Evolutionary conservation across 2,888 invertebrate species (phyloP).

Genomic region (Zygogramma bicolorata): DNA sequence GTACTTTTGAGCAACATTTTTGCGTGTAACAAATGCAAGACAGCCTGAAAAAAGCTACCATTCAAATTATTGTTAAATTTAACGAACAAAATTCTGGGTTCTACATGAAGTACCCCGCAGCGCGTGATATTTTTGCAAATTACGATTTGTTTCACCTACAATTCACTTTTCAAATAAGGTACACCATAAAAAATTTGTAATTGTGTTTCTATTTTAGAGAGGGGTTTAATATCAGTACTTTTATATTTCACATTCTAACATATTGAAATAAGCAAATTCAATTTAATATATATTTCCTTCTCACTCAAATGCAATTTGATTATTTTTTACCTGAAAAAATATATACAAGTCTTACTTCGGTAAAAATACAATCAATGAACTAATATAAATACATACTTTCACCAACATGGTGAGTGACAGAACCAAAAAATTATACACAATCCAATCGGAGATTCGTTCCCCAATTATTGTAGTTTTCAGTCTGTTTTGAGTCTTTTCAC

Average conservation of each 20-base stretch:
- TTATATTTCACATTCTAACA: not conserved
- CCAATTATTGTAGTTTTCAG: conserved; percentile 62
- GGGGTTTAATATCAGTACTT: not conserved
- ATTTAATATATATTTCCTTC: not conserved
- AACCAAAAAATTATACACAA: not conserved
- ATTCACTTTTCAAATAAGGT: not conserved
- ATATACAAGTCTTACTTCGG: conserved; percentile 3
- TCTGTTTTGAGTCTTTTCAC: conserved; percentile 86
- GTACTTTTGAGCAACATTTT: no score
- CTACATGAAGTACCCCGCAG: no score
- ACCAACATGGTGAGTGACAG: conserved; percentile 29
- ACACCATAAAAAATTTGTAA: no score
- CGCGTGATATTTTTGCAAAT: no score
- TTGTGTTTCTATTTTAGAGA: not conserved
- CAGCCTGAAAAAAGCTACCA: no score
- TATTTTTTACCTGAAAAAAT: not conserved
- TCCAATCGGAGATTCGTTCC: not conserved
- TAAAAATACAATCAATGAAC: not conserved
- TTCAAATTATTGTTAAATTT: no score
- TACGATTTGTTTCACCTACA: no score
- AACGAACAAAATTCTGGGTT: no score
- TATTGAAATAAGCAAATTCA: not conserved
- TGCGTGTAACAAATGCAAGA: no score
- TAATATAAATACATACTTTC: conserved; percentile 10
- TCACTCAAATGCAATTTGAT: not conserved